These are phyloP conservation scores for Oxyteleia sp. DNA, from an alignment of 2,888 invertebrate genomes.

Conservation along the genomic window DNA sequence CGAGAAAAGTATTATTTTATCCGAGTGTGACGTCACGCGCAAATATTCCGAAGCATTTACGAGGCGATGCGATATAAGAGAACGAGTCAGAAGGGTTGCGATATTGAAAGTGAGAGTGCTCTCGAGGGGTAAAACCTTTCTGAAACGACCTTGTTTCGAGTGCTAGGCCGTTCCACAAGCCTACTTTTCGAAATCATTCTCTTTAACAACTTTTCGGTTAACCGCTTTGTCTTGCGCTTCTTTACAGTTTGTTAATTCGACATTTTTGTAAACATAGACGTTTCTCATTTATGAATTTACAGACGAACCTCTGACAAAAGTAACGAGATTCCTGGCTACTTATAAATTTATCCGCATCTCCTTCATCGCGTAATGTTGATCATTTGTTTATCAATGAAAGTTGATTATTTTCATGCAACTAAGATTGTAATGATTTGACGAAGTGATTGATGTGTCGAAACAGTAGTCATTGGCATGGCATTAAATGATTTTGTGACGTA, in stretches of 20 bases:
- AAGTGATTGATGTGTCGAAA: neutral
- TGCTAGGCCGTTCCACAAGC: slow-evolving; percentile 44
- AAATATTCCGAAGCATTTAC: slow-evolving; percentile 37
- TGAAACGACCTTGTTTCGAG: slow-evolving; percentile 73
- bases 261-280: no score
- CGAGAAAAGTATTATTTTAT: neutral
- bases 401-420: no score
- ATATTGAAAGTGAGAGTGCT: slow-evolving; percentile 79
- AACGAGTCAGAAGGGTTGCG: slow-evolving; percentile 75
- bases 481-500: slow-evolving; percentile 30
- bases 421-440: no score
- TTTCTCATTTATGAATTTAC: no score
- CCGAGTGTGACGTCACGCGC: slow-evolving; percentile 15
- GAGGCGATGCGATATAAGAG: slow-evolving; percentile 74
- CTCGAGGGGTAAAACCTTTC: slow-evolving; percentile 72
- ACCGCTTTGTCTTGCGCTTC: no score
- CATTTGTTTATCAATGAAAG: no score
- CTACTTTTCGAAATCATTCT: slow-evolving; percentile 35
- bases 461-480: slow-evolving; percentile 9
- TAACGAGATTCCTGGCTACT: no score
- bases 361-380: no score
- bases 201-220: no score
- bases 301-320: no score
- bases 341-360: no score
- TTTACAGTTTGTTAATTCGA: neutral